Evolutionary conservation across 35 echinoderm and acorn worm genomes (phyloP).

Genomic region (Hemicentrotus pulcherrimus): DNA sequence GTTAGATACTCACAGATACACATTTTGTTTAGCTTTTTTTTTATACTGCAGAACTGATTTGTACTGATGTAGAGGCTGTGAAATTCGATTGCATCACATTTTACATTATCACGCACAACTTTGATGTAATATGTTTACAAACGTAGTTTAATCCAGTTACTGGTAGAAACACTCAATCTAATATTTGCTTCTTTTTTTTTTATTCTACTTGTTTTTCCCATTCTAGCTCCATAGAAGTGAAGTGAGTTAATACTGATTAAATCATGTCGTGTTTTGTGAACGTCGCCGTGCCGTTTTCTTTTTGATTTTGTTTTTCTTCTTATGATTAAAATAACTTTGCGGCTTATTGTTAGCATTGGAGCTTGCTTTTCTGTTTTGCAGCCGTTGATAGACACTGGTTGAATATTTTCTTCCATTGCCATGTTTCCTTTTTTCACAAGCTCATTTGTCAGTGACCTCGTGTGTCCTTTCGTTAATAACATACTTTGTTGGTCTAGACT

Average conservation of each 20-base stretch:
- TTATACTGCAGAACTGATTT: no score
- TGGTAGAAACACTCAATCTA: not conserved
- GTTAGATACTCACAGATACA: no score
- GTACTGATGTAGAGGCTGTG: no score
- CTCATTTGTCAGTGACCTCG: not conserved
- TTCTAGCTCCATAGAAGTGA: slow-evolving; percentile 9
- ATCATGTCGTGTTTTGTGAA: not conserved
- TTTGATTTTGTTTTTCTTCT: not conserved
- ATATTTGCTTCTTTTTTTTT: not conserved
- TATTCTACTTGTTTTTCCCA: not conserved
- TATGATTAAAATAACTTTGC: no score
- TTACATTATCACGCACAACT: no score
- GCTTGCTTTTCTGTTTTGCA: not conserved
- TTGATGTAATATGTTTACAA: no score
- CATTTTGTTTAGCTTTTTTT: no score
- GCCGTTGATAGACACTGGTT: not conserved
- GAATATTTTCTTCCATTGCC: not conserved
- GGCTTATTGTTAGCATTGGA: not conserved
- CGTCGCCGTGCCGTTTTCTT: not conserved
- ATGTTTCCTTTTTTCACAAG: not conserved
- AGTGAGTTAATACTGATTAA: not conserved
- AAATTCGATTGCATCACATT: no score
- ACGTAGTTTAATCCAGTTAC: no score
- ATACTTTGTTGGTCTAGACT: not conserved
- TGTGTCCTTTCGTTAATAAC: not conserved